These are phyloP conservation scores for Notamacropus eugenii DNA, from an alignment of 2,797 vertebrate species.

Conservation along the genomic window DNA sequence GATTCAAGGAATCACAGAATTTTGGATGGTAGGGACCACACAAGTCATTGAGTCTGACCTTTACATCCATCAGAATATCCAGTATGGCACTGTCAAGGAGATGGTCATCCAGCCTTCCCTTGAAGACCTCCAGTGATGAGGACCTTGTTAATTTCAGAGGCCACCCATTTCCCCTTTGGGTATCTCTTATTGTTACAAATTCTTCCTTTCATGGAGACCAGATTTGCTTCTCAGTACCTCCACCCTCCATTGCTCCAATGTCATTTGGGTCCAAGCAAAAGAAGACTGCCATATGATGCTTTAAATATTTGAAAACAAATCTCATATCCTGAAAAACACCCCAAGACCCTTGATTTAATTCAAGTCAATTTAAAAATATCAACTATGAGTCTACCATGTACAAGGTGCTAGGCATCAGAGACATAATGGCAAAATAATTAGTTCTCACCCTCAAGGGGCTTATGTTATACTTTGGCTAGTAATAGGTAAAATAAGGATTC, in stretches of 20 bases:
- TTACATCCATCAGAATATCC: not conserved
- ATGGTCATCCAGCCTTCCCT: not conserved
- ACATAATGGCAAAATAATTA: not conserved
- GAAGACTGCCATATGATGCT: not conserved
- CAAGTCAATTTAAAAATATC: not conserved
- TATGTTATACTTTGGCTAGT: not conserved
- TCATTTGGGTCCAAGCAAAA: not conserved
- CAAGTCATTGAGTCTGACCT: not conserved
- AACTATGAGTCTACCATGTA: not conserved
- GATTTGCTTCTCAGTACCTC: not conserved
- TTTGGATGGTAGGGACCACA: not conserved
- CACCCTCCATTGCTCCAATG: not conserved
- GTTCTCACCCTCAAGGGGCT: not conserved
- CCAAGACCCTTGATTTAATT: not conserved
- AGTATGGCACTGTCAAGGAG: not conserved
- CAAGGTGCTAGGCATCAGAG: not conserved
- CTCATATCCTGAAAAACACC: not conserved
- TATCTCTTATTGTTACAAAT: not conserved
- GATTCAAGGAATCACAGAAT: not conserved
- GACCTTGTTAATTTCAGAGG: not conserved
- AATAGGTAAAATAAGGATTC: not conserved
- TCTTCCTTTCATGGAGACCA: not conserved
- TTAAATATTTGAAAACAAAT: not conserved
- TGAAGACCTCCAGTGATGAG: not conserved
- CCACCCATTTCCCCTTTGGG: not conserved